A percentile compares a stretch with the other conserved stretches of the same genome.
phyloP scores from a whole-genome alignment of 64 coral and sea anemone genomes.

The Dendronephthya gigantea region DNA sequence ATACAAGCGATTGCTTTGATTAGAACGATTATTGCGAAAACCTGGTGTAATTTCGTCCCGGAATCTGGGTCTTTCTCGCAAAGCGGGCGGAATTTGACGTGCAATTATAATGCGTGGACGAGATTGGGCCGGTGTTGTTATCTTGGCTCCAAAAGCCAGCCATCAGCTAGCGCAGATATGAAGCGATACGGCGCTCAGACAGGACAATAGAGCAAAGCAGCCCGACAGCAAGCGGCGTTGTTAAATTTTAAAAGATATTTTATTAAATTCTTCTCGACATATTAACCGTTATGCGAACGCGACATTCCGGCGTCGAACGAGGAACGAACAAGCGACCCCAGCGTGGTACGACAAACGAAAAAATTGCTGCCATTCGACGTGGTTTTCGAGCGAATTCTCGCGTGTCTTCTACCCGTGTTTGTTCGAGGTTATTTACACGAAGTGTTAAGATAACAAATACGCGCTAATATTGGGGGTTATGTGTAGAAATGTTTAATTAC shows the following conservation, averaged over 20 bases:
- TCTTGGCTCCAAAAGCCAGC: background rate
- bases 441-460: background rate
- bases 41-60: background rate
- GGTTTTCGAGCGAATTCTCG: background rate
- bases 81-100: background rate
- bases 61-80: background rate
- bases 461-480: background rate
- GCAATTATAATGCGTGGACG: background rate
- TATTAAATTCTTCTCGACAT: background rate
- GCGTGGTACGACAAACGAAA: background rate
- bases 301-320: background rate
- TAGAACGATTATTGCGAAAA: background rate
- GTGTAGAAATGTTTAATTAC: background rate
- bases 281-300: background rate
- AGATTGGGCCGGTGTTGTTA: background rate
- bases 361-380: background rate
- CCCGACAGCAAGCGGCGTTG: background rate
- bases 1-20: background rate
- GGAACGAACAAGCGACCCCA: background rate
- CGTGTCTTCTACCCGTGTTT: background rate
- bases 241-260: slow-evolving; percentile 6
- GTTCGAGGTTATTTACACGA: background rate
- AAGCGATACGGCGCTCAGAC: background rate
- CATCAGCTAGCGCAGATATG: background rate
- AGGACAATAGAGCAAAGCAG: background rate